A percentile compares a stretch with the other conserved stretches of the same genome.
These are phyloP conservation scores for Drosophila equinoxialis DNA, from an alignment of 1,140 invertebrate genomes.

Conservation along the genomic window DNA sequence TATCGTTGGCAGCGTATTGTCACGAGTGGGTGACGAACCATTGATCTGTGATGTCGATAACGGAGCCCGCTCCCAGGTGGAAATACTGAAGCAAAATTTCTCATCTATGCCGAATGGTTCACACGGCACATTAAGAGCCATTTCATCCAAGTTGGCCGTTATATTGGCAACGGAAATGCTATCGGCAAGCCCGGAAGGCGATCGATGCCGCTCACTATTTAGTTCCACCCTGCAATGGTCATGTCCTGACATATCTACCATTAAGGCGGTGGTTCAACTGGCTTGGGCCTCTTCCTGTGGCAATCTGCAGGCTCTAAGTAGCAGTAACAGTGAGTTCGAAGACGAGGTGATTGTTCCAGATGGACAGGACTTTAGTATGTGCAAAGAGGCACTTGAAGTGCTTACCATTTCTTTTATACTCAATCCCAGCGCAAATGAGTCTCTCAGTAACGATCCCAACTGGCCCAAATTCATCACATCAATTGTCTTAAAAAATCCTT, in stretches of 20 bases:
- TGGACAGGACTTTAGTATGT: conserved; percentile 88
- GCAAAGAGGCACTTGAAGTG: conserved; percentile 96
- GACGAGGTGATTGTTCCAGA: conserved; percentile 86
- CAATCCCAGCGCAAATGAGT: conserved; percentile 91
- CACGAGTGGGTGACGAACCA: conserved; percentile 80
- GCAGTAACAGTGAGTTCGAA: conserved; percentile 70
- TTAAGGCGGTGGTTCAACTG: conserved; percentile 88
- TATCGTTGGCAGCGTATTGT: conserved; percentile 89
- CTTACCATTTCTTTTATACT: conserved; percentile 94
- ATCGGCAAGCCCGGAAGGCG: conserved; percentile 83
- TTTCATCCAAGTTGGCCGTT: conserved; percentile 89
- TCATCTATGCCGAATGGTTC: conserved; percentile 83
- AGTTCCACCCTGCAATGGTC: conserved; percentile 86
- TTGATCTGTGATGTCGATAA: conserved; percentile 70
- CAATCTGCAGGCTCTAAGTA: conserved; percentile 86
- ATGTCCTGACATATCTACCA: conserved; percentile 87
- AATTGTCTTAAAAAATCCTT: conserved; percentile 91
- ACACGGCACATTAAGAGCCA: conserved; percentile 88
- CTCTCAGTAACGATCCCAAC: conserved; percentile 88
- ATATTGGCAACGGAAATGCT: conserved; percentile 86
- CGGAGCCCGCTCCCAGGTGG: conserved; percentile 76
- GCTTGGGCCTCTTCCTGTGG: conserved; percentile 91
- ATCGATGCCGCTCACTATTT: conserved; percentile 84
- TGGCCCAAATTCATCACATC: conserved; percentile 95
- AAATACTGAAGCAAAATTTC: conserved; percentile 82